Evolutionary conservation across 2,797 vertebrate genomes (phyloP), one percentile per base, ranked within the genome.

Genomic region (Zalophus californianus): DNA sequence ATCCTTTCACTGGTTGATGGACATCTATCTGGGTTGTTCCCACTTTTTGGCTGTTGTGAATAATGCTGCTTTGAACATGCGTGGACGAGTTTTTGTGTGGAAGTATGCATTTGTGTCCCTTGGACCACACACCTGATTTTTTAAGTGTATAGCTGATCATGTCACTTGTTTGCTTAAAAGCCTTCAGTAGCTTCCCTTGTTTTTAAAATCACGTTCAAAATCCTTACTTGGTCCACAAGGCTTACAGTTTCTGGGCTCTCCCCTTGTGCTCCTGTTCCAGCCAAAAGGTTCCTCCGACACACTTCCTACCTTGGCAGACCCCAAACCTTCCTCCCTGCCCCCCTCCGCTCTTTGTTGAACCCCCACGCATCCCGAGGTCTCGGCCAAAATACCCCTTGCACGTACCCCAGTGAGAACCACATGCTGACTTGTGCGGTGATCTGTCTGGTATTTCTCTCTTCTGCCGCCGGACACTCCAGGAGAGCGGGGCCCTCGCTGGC

Each of bases 141-240:
- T 92, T 75, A 60, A 68, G n/a, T 20, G 12, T 35, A 1, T 60
- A 2, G 70, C 25, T 60, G 20, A 62, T 56, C 48, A 0, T 41
- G 7, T 80, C 89, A 70, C 56, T n/a, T 6, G 38, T 90, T 83
- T 77, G 75, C 88, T 91, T 90, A 72, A 83, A 92, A 97, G 64
- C 38, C 56, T 60, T 68, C 38, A 29, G 25, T 58, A n/a, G 25
- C 29, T 50, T 93, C 68, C 32, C 4, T 25, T 68, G 15, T 82
- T 84, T 50, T 68, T 50, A 90, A 92, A 90, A 54, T 84, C 75
- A 52, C 15, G 41, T 54, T 92, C 32, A 72, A 56, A 96, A 72
- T 68, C n/a, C 52, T 38, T 32, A 35, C 48, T 94, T 52, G 50
- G 21, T 83, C 60, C 29, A 9, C 20, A 83, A 83, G 64, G 27